phyloP scores from a whole-genome alignment of 2,888 invertebrate species.

The Meteorus cinctellus region DNA sequence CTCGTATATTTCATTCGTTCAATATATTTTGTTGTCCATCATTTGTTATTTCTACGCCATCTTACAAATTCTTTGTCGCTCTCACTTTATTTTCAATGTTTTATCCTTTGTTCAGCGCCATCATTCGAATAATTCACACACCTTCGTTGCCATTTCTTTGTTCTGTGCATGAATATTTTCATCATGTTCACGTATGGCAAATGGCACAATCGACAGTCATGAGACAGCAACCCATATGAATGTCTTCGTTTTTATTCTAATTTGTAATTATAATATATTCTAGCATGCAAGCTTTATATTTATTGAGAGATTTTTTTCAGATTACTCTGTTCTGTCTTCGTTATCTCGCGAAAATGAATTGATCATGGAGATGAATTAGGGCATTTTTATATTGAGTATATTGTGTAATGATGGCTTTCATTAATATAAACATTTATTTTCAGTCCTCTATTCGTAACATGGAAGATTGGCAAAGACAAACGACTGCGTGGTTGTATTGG shows the following conservation, averaged over 20 bases:
- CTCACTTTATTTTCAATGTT: conserved; percentile 4
- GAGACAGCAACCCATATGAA: too few relatives aligned
- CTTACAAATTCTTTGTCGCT: conserved; percentile 16
- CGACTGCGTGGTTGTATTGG: conserved; percentile 98
- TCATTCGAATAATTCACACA: neutral
- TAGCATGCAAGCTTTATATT: too few relatives aligned
- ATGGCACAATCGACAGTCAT: too few relatives aligned
- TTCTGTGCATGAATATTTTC: conserved; percentile 23
- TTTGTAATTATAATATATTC: neutral
- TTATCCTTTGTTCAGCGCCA: conserved; percentile 15
- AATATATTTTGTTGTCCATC: neutral
- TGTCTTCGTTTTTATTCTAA: neutral
- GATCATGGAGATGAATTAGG: too few relatives aligned
- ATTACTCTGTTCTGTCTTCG: too few relatives aligned
- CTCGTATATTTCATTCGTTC: neutral
- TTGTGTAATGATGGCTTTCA: neutral
- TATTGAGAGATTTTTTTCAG: too few relatives aligned
- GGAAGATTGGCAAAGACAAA: conserved; percentile 98
- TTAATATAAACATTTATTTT: conserved; percentile 62
- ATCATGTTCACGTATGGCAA: neutral
- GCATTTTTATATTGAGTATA: too few relatives aligned
- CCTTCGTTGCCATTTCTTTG: conserved; percentile 20
- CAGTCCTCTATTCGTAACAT: conserved; percentile 99
- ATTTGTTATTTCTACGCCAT: conserved; percentile 15
- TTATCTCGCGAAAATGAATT: too few relatives aligned